Conservation (phyloP, 2,888 invertebrate species). For the Leucophenga maculata region DNA sequence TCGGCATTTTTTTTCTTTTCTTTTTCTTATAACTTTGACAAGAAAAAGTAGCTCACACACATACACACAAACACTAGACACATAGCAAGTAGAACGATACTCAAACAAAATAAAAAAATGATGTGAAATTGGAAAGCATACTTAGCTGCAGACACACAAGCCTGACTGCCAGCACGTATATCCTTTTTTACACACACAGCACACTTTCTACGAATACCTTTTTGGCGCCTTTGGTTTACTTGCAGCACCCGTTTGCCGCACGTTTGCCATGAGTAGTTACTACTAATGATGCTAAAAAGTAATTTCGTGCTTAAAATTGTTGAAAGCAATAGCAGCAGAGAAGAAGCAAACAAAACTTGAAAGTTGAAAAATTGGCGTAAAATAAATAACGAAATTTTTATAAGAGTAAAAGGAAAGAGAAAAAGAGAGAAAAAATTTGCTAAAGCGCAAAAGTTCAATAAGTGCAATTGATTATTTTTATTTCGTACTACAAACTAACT, state of each 20-base stretch:
- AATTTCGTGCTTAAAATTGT: constrained; percentile 57
- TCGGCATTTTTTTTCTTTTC: neutral
- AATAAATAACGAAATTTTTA: neutral
- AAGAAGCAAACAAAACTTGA: neutral
- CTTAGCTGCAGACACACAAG: neutral
- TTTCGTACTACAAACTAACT: neutral
- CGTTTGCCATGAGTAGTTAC: neutral
- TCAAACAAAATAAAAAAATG: neutral
- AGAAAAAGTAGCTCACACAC: neutral
- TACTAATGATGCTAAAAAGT: constrained; percentile 43
- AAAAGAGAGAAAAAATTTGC: neutral
- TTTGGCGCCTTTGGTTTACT: neutral
- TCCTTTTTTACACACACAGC: constrained; percentile 9
- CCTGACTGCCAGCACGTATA: neutral
- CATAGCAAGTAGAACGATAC: neutral
- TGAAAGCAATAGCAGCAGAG: neutral
- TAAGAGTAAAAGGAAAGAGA: neutral
- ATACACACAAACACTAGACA: neutral
- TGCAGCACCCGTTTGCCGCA: neutral
- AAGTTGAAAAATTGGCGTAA: constrained; percentile 2
- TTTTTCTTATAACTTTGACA: neutral
- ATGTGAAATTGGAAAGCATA: constrained; percentile 1
- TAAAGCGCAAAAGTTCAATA: constrained; percentile 17
- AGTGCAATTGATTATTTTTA: constrained; percentile 21
- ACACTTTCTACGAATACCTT: neutral